A percentile compares a stretch with the other conserved stretches of the same genome.
Conservation (phyloP, 2,113 vertebrate genomes). For the Platysteira castanea region DNA sequence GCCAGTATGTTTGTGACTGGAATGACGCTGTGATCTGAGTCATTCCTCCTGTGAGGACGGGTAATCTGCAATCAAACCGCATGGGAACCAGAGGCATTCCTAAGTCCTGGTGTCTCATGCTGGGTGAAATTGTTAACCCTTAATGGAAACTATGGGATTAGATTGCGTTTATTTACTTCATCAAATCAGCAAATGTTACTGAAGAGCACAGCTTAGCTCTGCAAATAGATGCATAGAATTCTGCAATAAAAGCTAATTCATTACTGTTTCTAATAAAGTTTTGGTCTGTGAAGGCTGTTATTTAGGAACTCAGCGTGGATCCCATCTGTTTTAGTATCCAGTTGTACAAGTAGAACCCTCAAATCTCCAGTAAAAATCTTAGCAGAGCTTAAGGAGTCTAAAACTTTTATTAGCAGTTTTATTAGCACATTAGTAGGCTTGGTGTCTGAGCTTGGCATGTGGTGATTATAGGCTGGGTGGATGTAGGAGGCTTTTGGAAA, state of each 20-base stretch:
- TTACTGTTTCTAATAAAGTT: constrained; percentile 12
- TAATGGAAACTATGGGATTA: not conserved
- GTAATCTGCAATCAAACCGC: not conserved
- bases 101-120: not conserved
- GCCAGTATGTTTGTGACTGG: not conserved
- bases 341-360: not conserved
- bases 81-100: not conserved
- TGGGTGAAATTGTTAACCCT: not conserved
- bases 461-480: not conserved
- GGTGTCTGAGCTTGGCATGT: not conserved
- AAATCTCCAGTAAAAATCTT: constrained; percentile 31
- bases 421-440: constrained; percentile 24
- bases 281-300: not conserved
- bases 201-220: not conserved
- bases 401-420: constrained; percentile 45
- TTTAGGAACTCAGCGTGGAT: not conserved
- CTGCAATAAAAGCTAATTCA: not conserved
- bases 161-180: not conserved
- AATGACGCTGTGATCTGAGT: not conserved
- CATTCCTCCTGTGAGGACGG: not conserved
- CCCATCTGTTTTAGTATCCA: constrained; percentile 32
- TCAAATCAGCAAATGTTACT: not conserved
- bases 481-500: not conserved
- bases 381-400: not conserved
- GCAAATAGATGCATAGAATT: not conserved